Percentiles rank a stretch among this genome's conserved stretches.
These are phyloP conservation scores for Drosophila malerkotliana DNA, from an alignment of 1,140 invertebrate species.

Conservation along the genomic window DNA sequence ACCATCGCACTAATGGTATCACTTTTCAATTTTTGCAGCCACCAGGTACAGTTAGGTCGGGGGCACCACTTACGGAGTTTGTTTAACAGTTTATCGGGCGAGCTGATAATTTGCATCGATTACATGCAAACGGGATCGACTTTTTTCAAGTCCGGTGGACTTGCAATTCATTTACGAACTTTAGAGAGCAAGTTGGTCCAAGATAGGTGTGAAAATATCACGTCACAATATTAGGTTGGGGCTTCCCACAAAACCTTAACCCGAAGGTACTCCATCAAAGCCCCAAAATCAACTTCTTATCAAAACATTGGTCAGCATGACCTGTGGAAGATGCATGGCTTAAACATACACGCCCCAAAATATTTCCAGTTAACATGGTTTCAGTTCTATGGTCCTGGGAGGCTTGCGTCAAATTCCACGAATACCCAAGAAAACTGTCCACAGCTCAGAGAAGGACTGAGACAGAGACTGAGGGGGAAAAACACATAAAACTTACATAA, in stretches of 20 bases:
- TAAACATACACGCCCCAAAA: conserved; percentile 53
- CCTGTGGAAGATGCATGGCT: conserved; percentile 11
- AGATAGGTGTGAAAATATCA: not conserved
- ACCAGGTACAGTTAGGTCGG: conserved; percentile 47
- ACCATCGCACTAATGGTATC: conserved; percentile 64
- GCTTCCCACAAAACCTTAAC: not conserved
- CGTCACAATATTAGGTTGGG: too few relatives aligned
- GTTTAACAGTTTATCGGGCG: conserved; percentile 66
- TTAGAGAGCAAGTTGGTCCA: not conserved
- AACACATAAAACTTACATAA: conserved; percentile 60
- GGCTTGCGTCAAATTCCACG: conserved; percentile 49
- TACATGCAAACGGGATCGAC: conserved; percentile 49
- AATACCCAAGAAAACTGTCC: conserved; percentile 24
- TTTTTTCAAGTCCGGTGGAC: not conserved
- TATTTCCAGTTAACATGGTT: conserved; percentile 53
- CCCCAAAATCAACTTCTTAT: conserved; percentile 39
- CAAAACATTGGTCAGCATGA: conserved; percentile 25
- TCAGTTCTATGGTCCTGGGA: conserved; percentile 33
- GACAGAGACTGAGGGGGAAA: conserved; percentile 5
- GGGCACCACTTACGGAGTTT: conserved; percentile 43
- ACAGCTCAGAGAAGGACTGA: not conserved
- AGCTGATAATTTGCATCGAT: conserved; percentile 72
- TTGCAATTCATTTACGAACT: not conserved
- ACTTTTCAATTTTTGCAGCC: conserved; percentile 61
- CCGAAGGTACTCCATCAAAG: conserved; percentile 7